Conservation (phyloP, 2,888 invertebrate genomes). For the Pollenia amentaria region DNA sequence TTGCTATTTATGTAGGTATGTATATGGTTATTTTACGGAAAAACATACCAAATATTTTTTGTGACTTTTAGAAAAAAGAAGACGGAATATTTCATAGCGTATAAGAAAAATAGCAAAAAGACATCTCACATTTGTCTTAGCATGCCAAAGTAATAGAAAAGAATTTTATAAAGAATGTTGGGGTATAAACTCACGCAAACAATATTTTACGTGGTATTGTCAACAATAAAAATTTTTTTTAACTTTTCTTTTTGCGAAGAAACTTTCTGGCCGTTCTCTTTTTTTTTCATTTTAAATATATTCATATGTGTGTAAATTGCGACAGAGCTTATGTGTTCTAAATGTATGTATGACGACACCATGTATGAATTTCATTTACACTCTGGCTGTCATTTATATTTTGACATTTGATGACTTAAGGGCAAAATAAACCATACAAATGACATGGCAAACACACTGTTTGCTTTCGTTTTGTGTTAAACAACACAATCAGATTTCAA, state of each 20-base stretch:
- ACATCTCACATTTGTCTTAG: background rate
- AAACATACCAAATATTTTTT: background rate
- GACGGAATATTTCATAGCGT: background rate
- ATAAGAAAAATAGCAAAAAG: too few species aligned
- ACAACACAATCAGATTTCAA: too few species aligned
- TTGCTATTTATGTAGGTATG: too few species aligned
- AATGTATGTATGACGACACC: slow-evolving; percentile 1
- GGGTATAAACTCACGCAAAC: slow-evolving; percentile 37
- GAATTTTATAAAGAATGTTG: slow-evolving; percentile 36
- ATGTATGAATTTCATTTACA: slow-evolving; percentile 9
- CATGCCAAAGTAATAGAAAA: slow-evolving; percentile 13
- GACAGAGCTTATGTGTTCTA: background rate
- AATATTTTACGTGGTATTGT: slow-evolving; percentile 55
- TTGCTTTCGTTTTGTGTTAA: too few species aligned
- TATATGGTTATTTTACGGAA: background rate
- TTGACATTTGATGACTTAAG: slow-evolving; percentile 34
- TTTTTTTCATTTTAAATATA: background rate
- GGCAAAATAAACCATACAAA: too few species aligned
- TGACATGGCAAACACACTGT: too few species aligned
- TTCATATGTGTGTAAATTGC: background rate
- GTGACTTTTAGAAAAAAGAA: background rate
- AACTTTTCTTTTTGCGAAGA: background rate
- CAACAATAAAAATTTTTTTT: slow-evolving; percentile 27
- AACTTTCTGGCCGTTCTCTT: background rate
- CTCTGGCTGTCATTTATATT: background rate